These are phyloP conservation scores for Eristalinus aeneus DNA, from an alignment of 2,888 invertebrate genomes.

Conservation along the genomic window DNA sequence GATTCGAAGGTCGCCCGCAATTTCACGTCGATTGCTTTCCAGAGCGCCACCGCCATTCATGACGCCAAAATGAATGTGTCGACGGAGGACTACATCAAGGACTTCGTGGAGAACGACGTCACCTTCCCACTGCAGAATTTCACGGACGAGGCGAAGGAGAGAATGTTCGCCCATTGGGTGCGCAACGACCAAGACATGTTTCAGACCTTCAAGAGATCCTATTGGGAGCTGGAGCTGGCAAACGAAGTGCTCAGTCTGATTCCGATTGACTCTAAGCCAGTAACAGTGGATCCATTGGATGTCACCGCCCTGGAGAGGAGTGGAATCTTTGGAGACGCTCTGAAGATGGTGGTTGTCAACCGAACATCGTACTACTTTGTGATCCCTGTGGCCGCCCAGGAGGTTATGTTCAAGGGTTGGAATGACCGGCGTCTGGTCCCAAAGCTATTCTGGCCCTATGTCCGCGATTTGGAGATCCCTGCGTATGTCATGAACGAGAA, in stretches of 20 bases:
- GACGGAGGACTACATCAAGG: slow-evolving; percentile 75
- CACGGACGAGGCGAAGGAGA: slow-evolving; percentile 76
- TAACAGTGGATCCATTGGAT: slow-evolving; percentile 76
- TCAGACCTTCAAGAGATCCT: slow-evolving; percentile 75
- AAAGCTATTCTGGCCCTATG: slow-evolving; percentile 77
- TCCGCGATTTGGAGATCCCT: slow-evolving; percentile 78
- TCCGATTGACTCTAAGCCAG: slow-evolving; percentile 74
- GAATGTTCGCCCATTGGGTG: slow-evolving; percentile 80
- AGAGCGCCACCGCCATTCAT: slow-evolving; percentile 74
- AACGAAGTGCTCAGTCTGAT: slow-evolving; percentile 71
- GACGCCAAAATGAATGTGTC: slow-evolving; percentile 76
- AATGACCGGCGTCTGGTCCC: slow-evolving; percentile 76
- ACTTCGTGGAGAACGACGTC: slow-evolving; percentile 73
- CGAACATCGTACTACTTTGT: slow-evolving; percentile 77
- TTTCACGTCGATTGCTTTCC: slow-evolving; percentile 82
- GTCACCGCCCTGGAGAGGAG: slow-evolving; percentile 72
- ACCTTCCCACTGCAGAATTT: slow-evolving; percentile 73
- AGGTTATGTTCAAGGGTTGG: slow-evolving; percentile 78
- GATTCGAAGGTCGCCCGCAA: slow-evolving; percentile 82
- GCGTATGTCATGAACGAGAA: slow-evolving; percentile 76
- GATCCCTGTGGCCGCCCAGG: slow-evolving; percentile 77
- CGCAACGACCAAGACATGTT: slow-evolving; percentile 77
- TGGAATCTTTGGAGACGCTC: slow-evolving; percentile 75
- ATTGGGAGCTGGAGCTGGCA: slow-evolving; percentile 75
- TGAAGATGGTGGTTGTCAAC: slow-evolving; percentile 76